Base-by-base conservation (phyloP, 2,888 invertebrate genomes). In the Chirona hameri region DNA sequence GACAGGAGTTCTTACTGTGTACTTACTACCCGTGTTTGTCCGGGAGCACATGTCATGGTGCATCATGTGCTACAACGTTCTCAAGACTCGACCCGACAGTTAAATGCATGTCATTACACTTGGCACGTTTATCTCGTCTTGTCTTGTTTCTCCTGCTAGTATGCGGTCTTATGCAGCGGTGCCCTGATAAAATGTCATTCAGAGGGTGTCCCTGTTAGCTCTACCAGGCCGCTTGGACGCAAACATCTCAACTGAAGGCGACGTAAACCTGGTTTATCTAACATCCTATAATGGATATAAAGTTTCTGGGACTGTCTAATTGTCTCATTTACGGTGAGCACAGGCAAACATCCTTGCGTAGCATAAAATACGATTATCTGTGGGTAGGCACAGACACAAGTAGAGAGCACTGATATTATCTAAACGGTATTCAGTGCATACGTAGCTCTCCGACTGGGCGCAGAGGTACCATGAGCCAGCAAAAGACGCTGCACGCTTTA, bases 301-400 rank as follows among this genome's bases (percentile, higher is more conserved):
- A 76, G 76, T n/a, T 27, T 10, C 31, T 18, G 39, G 1, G 39
- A 39, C 76, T 76, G 76, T 46, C 76, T 76, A 76, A 76, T 76
- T 76, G 76, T 76, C 76, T 76, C 76, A 76, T 76, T 76, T 46
- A 46, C 76, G 5, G 76, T n/a, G 39, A 46, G 46, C 76, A n/a
- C 46, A 46, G 46, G 27, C 46, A 76, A 76, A 46, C 76, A 76
- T 18, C 5, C 39, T 76, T 46, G 46, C 76, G 46, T 76, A 76
- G 76, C 76, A 76, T 76, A 76, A 76, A 76, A 76, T 76, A 76
- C 46, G 76, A 76, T 76, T 76, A 76, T 76, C 39, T 76, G 31
- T 76, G 76, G 76, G 21, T 12, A 76, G 76, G 21, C 39, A 46
- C 76, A 46, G 46, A 46, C 24, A 39, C 76, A 46, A 46, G 76